Evolutionary conservation across 2,888 invertebrate species (phyloP).

Genomic region (Ophion ellenae): DNA sequence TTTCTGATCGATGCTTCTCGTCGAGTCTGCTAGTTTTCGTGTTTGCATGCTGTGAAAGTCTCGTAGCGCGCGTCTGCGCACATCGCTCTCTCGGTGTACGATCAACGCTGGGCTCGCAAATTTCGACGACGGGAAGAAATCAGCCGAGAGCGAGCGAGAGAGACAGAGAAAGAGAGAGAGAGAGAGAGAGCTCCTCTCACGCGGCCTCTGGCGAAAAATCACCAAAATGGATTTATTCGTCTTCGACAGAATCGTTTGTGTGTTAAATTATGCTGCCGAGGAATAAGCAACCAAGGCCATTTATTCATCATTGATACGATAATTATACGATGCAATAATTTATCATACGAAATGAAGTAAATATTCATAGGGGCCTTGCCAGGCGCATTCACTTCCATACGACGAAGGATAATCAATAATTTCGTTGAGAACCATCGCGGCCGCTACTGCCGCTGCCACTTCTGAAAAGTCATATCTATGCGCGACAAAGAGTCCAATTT

Average conservation of each 20-base stretch:
- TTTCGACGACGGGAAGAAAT: slow-evolving; percentile 5
- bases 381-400: no score
- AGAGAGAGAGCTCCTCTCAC: not conserved
- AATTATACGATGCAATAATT: not conserved
- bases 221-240: not conserved
- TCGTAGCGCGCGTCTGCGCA: slow-evolving; percentile 19
- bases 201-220: not conserved
- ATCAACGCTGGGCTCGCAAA: slow-evolving; percentile 44
- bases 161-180: slow-evolving; percentile 16
- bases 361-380: not conserved
- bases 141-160: not conserved
- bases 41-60: slow-evolving; percentile 18
- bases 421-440: not conserved
- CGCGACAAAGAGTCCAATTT: not conserved
- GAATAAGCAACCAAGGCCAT: not conserved
- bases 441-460: not conserved
- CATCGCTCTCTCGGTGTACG: slow-evolving; percentile 31
- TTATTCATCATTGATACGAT: not conserved
- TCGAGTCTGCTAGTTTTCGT: slow-evolving; percentile 25
- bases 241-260: not conserved
- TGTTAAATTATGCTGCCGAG: not conserved
- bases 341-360: not conserved
- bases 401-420: not conserved
- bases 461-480: not conserved
- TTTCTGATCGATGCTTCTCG: slow-evolving; percentile 41